phyloP scores from a whole-genome alignment of 1,140 invertebrate genomes.

The Temnothorax curvispinosus region DNA sequence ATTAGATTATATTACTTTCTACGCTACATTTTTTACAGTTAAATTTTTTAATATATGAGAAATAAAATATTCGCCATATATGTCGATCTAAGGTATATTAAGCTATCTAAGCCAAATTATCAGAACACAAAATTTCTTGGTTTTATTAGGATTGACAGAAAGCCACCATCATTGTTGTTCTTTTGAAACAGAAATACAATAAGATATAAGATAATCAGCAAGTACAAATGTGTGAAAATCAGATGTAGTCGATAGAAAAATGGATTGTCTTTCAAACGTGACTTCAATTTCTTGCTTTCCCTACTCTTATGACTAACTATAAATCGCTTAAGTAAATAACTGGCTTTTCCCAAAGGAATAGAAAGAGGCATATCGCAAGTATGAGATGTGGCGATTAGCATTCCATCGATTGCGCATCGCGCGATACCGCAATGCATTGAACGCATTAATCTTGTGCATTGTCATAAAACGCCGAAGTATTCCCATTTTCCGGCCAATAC shows the following conservation, averaged over 20 bases:
- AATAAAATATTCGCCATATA: not conserved
- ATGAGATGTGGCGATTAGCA: slow-evolving; percentile 7
- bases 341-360: not conserved
- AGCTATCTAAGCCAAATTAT: too few species aligned
- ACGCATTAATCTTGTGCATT: slow-evolving; percentile 58
- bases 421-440: not conserved
- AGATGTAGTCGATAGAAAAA: not conserved
- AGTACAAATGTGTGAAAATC: not conserved
- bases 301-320: not conserved
- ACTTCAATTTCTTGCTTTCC: not conserved
- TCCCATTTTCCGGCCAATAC: slow-evolving; percentile 67
- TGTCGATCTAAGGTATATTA: not conserved
- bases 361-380: not conserved
- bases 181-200: not conserved
- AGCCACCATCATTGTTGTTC: not conserved
- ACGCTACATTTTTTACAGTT: not conserved
- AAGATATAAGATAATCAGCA: not conserved
- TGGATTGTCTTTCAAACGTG: not conserved
- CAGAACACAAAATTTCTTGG: too few species aligned
- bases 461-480: slow-evolving; percentile 70
- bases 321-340: slow-evolving; percentile 21
- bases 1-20: not conserved
- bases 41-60: not conserved
- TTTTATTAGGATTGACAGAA: not conserved
- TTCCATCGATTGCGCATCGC: not conserved